Evolutionary conservation across 1,140 invertebrate genomes (phyloP).

Genomic region (Drosophila leontia): DNA sequence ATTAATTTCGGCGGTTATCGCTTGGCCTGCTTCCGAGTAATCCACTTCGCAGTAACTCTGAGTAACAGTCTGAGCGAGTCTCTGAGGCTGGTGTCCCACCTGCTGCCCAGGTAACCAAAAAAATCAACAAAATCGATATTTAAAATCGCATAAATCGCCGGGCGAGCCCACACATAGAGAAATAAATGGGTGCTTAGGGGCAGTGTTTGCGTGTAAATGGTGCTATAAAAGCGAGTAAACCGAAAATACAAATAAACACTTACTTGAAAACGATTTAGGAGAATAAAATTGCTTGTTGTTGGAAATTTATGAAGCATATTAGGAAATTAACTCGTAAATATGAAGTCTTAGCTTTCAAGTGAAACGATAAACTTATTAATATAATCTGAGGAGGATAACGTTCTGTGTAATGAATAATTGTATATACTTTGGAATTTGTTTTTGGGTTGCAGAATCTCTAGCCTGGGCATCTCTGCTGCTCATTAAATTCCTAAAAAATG

Average conservation of each 20-base stretch:
- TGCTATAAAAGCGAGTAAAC: neutral
- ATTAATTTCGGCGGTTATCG: constrained; percentile 76
- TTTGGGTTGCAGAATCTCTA: too few relatives aligned
- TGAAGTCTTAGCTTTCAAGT: too few relatives aligned
- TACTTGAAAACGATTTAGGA: neutral
- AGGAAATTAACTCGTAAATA: neutral
- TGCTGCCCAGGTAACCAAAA: constrained; percentile 58
- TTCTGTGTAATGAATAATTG: too few relatives aligned
- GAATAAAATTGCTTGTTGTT: neutral
- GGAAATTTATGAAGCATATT: neutral
- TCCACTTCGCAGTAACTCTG: constrained; percentile 41
- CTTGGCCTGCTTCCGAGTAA: constrained; percentile 53
- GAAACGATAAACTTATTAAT: too few relatives aligned
- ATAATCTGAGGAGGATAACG: too few relatives aligned
- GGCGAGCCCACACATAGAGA: constrained; percentile 41
- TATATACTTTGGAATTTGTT: too few relatives aligned
- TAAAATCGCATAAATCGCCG: constrained; percentile 81
- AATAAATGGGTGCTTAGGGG: constrained; percentile 18
- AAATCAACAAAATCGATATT: constrained; percentile 84
- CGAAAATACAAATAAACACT: constrained; percentile 1
- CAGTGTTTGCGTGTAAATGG: constrained; percentile 10
- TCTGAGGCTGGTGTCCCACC: constrained; percentile 40
- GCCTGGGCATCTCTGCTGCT: neutral
- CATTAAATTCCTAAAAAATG: too few relatives aligned
- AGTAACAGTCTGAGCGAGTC: constrained; percentile 14